phyloP scores from a whole-genome alignment of 1,140 invertebrate genomes.

The Tachypleus tridentatus region DNA sequence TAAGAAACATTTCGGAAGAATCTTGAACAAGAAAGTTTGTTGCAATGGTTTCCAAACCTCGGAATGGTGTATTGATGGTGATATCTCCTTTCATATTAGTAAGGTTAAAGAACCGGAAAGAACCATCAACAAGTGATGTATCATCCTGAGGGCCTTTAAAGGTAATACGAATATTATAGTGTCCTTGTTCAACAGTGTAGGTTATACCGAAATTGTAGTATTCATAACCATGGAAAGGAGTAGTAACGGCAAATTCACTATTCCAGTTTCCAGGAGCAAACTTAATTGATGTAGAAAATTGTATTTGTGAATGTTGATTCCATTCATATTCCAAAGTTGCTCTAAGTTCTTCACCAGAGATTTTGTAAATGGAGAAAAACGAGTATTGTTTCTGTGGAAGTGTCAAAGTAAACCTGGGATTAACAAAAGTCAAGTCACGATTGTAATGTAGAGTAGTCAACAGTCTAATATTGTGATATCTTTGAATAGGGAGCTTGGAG shows the following conservation, averaged over 20 bases:
- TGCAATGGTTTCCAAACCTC: slow-evolving; percentile 18
- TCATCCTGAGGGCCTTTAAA: slow-evolving; percentile 8
- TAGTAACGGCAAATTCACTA: slow-evolving; percentile 5
- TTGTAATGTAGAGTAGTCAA: slow-evolving; percentile 11
- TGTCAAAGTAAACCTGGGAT: slow-evolving; percentile 13
- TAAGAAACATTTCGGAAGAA: slow-evolving; percentile 1
- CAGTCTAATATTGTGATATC: slow-evolving; percentile 9
- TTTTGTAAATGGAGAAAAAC: slow-evolving; percentile 10
- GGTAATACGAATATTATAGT: slow-evolving; percentile 1
- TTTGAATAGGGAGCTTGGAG: slow-evolving; percentile 7
- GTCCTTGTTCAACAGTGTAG: too few species aligned
- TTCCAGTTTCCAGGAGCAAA: background rate
- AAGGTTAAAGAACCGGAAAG: background rate
- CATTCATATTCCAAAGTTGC: background rate
- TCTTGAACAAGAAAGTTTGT: slow-evolving; percentile 3
- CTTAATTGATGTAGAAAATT: background rate
- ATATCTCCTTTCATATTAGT: slow-evolving; percentile 6
- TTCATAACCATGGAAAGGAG: slow-evolving; percentile 17
- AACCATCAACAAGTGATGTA: slow-evolving; percentile 6
- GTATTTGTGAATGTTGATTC: background rate
- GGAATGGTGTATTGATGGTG: slow-evolving; percentile 15
- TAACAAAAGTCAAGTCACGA: slow-evolving; percentile 5
- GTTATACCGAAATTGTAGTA: slow-evolving; percentile 6
- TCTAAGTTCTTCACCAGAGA: background rate
- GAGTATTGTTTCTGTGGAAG: slow-evolving; percentile 9